Percentiles rank a stretch among this genome's conserved stretches.
These are phyloP conservation scores for Acanthosepion pharaonis DNA, from an alignment of 2,888 invertebrate species.

Conservation along the genomic window DNA sequence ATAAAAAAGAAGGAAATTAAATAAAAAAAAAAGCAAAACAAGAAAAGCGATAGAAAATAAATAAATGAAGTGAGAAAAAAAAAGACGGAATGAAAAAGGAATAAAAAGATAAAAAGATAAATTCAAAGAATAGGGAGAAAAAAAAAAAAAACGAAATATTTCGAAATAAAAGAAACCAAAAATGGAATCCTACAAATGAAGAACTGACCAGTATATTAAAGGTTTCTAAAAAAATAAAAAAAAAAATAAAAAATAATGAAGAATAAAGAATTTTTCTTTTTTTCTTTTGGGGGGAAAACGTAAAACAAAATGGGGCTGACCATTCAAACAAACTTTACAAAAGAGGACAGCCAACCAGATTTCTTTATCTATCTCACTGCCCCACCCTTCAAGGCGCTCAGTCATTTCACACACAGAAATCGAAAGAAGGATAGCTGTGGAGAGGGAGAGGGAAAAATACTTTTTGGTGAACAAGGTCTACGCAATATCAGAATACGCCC, in stretches of 20 bases:
- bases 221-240: too few relatives aligned
- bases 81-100: too few relatives aligned
- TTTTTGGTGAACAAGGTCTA: neutral
- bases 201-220: neutral
- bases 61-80: too few relatives aligned
- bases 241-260: neutral
- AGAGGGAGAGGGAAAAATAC: neutral
- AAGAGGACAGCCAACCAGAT: neutral
- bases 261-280: neutral
- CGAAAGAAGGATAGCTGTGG: neutral
- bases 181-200: neutral
- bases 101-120: too few relatives aligned
- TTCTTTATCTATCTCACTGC: neutral
- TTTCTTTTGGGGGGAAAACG: neutral
- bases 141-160: too few relatives aligned
- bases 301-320: neutral
- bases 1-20: too few relatives aligned
- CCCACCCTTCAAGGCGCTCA: neutral
- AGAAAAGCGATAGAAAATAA: too few relatives aligned
- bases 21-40: too few relatives aligned
- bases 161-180: neutral
- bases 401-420: neutral
- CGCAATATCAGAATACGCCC: neutral
- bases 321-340: neutral
- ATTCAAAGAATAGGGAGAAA: too few relatives aligned